Evolutionary conservation across 2,888 invertebrate species (phyloP).

Genomic region (Mythimna vitellina): DNA sequence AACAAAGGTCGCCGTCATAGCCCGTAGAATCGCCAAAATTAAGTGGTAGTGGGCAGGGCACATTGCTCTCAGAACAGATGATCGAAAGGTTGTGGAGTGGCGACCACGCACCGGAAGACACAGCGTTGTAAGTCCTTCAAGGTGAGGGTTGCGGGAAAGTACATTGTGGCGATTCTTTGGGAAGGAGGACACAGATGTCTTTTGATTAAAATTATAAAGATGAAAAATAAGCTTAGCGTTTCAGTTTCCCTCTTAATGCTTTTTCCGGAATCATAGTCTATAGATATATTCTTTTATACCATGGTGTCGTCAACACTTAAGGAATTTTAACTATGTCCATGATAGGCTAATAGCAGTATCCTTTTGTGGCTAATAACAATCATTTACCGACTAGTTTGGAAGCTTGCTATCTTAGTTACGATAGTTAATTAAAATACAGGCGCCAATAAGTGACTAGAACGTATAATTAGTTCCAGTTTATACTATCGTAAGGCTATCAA

Average conservation of each 20-base stretch:
- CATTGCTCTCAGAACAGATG: too few relatives aligned
- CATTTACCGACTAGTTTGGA: constrained; percentile 9
- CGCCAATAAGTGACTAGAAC: constrained; percentile 39
- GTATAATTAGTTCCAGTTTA: constrained; percentile 45
- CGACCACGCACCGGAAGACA: too few relatives aligned
- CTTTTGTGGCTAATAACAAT: constrained; percentile 20
- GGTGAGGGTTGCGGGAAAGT: too few relatives aligned
- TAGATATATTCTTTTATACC: background rate
- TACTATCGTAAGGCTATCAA: constrained; percentile 20
- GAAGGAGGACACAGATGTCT: too few relatives aligned
- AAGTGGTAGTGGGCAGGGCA: too few relatives aligned
- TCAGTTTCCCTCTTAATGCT: too few relatives aligned
- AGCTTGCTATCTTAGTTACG: constrained; percentile 9
- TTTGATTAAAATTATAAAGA: too few relatives aligned
- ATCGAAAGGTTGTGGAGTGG: too few relatives aligned
- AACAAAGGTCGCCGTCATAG: too few relatives aligned
- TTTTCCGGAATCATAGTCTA: background rate
- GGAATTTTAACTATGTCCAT: background rate
- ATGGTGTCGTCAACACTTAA: background rate
- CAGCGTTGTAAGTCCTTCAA: too few relatives aligned
- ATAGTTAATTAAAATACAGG: constrained; percentile 52
- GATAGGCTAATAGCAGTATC: constrained; percentile 5
- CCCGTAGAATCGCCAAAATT: too few relatives aligned
- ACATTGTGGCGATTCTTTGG: too few relatives aligned
- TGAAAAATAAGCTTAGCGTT: background rate